These are phyloP conservation scores for Micromys minutus DNA, from an alignment of 2,113 vertebrate species.

Conservation along the genomic window DNA sequence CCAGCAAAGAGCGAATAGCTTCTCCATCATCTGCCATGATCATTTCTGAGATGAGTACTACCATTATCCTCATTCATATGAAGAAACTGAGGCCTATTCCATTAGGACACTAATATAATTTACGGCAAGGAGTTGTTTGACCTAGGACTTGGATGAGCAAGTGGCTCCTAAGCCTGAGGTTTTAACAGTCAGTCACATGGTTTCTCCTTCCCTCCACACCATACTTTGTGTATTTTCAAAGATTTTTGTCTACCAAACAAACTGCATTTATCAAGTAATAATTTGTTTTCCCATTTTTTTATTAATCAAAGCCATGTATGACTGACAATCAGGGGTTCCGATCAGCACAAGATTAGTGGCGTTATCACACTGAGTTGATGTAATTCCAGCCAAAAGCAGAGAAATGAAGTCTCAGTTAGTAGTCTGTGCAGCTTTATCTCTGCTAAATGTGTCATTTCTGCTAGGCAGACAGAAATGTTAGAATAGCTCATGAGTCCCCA, in stretches of 20 bases:
- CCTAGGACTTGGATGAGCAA: background rate
- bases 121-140: background rate
- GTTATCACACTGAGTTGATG: constrained; percentile 74
- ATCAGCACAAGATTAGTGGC: constrained; percentile 73
- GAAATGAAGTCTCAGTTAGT: constrained; percentile 78
- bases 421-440: constrained; percentile 67
- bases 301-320: constrained; percentile 76
- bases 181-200: background rate
- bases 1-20: background rate
- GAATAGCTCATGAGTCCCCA: constrained; percentile 9
- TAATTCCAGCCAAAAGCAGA: constrained; percentile 73
- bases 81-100: constrained; percentile 28
- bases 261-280: constrained; percentile 75
- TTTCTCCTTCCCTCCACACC: background rate
- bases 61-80: background rate
- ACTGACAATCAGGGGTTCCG: constrained; percentile 77
- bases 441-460: constrained; percentile 55
- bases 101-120: background rate
- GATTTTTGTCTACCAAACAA: constrained; percentile 72
- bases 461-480: constrained; percentile 42
- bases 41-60: background rate
- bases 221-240: background rate
- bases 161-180: background rate
- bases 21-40: background rate
- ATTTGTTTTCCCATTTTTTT: constrained; percentile 78